These are phyloP conservation scores for Zaprionus vittiger DNA, from an alignment of 1,140 invertebrate species.

Conservation along the genomic window DNA sequence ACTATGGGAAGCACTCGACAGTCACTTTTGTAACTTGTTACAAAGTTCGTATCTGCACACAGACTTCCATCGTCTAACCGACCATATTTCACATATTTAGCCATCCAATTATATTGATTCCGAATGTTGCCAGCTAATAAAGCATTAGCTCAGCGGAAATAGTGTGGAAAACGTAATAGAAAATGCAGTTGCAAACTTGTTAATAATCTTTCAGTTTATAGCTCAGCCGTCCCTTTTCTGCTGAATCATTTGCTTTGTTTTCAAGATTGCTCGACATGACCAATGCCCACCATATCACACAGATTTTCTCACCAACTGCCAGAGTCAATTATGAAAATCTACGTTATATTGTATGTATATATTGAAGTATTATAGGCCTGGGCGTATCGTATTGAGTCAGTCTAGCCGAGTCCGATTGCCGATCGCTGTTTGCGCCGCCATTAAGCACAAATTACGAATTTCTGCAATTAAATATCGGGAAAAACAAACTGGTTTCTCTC, in stretches of 20 bases:
- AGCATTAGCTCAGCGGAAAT: neutral
- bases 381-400: constrained; percentile 52
- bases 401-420: neutral
- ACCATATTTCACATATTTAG: too few relatives aligned
- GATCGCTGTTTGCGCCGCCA: constrained; percentile 64
- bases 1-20: too few relatives aligned
- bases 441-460: constrained; percentile 71
- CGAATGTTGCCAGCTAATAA: too few relatives aligned
- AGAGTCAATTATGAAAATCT: constrained; percentile 38
- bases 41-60: too few relatives aligned
- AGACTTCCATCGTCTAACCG: too few relatives aligned
- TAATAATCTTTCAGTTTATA: constrained; percentile 1
- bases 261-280: constrained; percentile 31
- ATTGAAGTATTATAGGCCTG: neutral
- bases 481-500: constrained; percentile 56
- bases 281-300: constrained; percentile 32
- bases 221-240: constrained; percentile 17
- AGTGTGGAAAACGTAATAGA: constrained; percentile 8
- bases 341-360: neutral
- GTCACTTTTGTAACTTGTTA: too few relatives aligned
- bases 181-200: constrained; percentile 27
- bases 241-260: constrained; percentile 33
- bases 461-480: constrained; percentile 71
- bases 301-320: constrained; percentile 29
- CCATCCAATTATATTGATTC: too few relatives aligned